Conservation (phyloP, 2,113 vertebrate species). For the Promerops cafer region DNA sequence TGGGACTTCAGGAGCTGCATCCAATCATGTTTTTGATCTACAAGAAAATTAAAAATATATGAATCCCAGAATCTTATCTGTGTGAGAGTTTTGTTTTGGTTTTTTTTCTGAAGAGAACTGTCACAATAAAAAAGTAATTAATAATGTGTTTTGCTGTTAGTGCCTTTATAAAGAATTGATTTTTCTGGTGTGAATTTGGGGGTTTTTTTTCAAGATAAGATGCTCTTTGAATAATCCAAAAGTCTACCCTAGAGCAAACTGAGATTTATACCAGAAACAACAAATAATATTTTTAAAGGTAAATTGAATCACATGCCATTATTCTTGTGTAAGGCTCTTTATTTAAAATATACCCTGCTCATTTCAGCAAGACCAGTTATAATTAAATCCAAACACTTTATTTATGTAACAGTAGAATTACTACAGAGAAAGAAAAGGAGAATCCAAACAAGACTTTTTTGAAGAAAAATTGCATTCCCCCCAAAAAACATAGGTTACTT, state of each 20-base stretch:
- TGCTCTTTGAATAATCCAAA: background rate
- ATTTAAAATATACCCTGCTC: background rate
- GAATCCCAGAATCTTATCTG: background rate
- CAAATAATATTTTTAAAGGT: background rate
- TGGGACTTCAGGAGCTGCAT: background rate
- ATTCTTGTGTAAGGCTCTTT: background rate
- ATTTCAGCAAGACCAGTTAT: background rate
- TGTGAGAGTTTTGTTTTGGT: background rate
- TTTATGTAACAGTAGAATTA: background rate
- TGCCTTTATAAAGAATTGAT: background rate
- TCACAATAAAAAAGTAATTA: background rate
- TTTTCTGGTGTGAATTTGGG: background rate
- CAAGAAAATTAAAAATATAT: constrained; percentile 26
- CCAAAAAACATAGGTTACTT: background rate
- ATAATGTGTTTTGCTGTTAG: background rate
- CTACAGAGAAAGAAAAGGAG: background rate
- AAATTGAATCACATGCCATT: background rate
- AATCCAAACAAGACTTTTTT: background rate
- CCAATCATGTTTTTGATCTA: background rate
- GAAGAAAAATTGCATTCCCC: background rate
- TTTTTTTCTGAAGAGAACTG: background rate
- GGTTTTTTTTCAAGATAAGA: background rate
- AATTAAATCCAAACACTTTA: background rate
- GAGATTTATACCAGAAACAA: background rate
- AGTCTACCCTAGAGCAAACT: background rate